Conservation (phyloP, 92 coral and sea anemone species). For the Umimayanthus chanpuru region DNA sequence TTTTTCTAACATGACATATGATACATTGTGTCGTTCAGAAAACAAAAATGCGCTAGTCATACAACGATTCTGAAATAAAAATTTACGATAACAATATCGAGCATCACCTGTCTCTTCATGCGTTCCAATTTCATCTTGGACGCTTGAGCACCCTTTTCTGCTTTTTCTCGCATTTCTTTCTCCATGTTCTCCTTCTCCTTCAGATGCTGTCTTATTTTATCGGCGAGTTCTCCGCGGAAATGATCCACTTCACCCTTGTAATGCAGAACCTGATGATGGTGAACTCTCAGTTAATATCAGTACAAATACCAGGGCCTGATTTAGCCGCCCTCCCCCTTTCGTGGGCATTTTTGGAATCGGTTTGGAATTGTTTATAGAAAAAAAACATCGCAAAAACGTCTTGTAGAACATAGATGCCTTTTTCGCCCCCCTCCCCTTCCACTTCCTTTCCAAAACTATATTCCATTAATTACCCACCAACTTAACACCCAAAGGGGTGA, state of each 20-base stretch:
- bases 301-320: too few relatives aligned
- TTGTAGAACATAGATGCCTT: too few relatives aligned
- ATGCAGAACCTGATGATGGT: constrained; percentile 29
- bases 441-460: too few relatives aligned
- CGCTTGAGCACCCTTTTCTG: constrained; percentile 12
- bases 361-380: too few relatives aligned
- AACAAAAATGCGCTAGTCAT: not conserved
- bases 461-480: too few relatives aligned
- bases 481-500: too few relatives aligned
- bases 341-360: too few relatives aligned
- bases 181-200: constrained; percentile 46
- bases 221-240: constrained; percentile 54
- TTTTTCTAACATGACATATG: not conserved
- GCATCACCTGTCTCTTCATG: constrained; percentile 33
- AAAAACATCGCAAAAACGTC: too few relatives aligned
- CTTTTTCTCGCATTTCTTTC: constrained; percentile 29
- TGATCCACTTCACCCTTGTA: constrained; percentile 56
- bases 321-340: too few relatives aligned
- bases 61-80: not conserved
- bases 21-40: not conserved
- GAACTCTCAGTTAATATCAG: not conserved
- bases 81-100: not conserved
- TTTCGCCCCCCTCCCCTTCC: too few relatives aligned
- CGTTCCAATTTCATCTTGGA: constrained; percentile 20
- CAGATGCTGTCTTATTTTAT: constrained; percentile 16